Evolutionary conservation across 1,140 invertebrate species (phyloP), one percentile per base, ranked within the genome.

Genomic region (Psilanteris sp.): DNA sequence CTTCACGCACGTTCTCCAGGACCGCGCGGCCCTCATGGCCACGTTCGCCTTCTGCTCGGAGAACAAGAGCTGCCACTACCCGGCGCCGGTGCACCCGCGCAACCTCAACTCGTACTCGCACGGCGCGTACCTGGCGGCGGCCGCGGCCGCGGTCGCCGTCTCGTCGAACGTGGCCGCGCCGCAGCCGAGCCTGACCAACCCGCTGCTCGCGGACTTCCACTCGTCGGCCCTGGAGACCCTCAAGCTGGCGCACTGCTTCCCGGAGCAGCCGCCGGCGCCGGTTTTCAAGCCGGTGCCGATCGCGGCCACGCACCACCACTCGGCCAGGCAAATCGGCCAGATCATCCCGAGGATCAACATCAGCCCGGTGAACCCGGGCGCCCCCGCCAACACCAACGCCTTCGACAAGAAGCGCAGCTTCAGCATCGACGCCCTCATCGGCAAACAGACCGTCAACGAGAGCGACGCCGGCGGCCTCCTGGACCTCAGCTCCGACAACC

Each of bases 401-500:
- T 55, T 74, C 48, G 84, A 85, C 15, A 87, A 87, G 71, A 87
- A 85, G 37, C 78, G 86, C 15, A 89, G 87, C 57, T 90, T 90
- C 74, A 90, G 88, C 71, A 90, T 89, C 78, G 89, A 90, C 67
- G 87, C 90, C 0, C 81, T 90, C 3, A 90, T 90, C 50, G 90
- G 90, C 10, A 89, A 89, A 62, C 83, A 86, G 27, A 75, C 74
- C 0, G 79, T 48, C n/a, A 82, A 13, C 34, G 85, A 88, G 1
- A 80, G 82, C 26, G 82, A 82, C 14, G 66, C 31, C 14, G 70
- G 77, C 8, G 86, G 83, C 4, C 27, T 88, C n/a, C 54, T 88
- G 7, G 87, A 88, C 50, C 81, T 89, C 18, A 88, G 87, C 34
- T 83, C 86, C 64, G 86, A 88, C 10, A 84, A 87, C 36, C 72